Evolutionary conservation across 37 sponge, comb jelly and placozoan species (phyloP).

Genomic region (Axinella damicornis): DNA sequence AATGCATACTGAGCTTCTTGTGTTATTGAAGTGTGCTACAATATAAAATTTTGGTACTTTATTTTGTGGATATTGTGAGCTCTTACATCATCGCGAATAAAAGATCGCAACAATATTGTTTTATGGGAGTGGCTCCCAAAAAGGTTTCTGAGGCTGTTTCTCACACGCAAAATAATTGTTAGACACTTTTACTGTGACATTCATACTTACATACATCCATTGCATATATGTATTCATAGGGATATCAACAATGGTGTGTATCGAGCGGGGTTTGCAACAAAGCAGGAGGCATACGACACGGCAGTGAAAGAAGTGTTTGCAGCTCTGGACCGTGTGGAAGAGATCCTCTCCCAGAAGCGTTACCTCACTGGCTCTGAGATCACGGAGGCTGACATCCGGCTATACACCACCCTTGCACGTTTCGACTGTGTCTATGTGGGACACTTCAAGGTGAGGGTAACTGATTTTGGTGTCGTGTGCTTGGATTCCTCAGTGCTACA

Average conservation of each 20-base stretch:
- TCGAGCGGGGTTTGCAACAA: constrained; percentile 88
- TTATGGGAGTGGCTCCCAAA: too few species aligned
- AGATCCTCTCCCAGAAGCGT: constrained; percentile 71
- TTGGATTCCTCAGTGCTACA: not conserved
- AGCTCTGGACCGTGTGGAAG: constrained; percentile 86
- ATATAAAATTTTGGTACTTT: too few species aligned
- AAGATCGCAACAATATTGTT: too few species aligned
- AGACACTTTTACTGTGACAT: too few species aligned
- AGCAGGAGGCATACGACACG: constrained; percentile 88
- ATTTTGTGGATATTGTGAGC: constrained; percentile 2
- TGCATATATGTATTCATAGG: constrained; percentile 15
- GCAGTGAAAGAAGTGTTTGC: constrained; percentile 87
- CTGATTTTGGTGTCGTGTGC: too few species aligned
- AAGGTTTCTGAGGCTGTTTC: too few species aligned
- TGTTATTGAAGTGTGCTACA: too few species aligned
- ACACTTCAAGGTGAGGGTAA: constrained; percentile 82
- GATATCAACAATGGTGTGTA: constrained; percentile 95
- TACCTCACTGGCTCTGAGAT: constrained; percentile 83
- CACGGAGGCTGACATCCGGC: constrained; percentile 94
- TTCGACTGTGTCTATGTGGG: constrained; percentile 94
- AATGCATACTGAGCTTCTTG: too few species aligned
- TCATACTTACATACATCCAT: too few species aligned
- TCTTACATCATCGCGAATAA: too few species aligned
- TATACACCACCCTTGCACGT: constrained; percentile 88
- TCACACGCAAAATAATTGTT: too few species aligned